Evolutionary conservation across 2,888 invertebrate genomes (phyloP).

Genomic region (Diarsia dahlii): DNA sequence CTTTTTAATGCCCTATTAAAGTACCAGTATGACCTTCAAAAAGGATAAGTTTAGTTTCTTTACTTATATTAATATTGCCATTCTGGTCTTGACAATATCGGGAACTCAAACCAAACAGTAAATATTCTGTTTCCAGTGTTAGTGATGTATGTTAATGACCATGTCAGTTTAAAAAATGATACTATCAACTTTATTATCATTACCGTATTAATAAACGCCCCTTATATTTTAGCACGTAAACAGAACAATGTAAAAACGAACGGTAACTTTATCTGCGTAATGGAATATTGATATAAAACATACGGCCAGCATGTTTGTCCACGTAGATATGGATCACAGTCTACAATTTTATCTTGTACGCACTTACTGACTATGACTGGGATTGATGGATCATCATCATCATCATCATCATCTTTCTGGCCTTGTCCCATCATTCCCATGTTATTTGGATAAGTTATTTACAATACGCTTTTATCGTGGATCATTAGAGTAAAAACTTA

Average conservation of each 20-base stretch:
- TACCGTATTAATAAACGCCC: not conserved
- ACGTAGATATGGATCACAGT: constrained; percentile 31
- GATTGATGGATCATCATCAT: constrained; percentile 17
- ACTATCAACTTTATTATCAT: not conserved
- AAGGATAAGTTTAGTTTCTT: not conserved
- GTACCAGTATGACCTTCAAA: not conserved
- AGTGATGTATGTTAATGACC: no score
- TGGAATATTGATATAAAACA: constrained; percentile 66
- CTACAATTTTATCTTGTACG: constrained; percentile 41
- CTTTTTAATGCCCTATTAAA: constrained; percentile 1
- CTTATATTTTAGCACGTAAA: constrained; percentile 15
- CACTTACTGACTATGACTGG: constrained; percentile 2
- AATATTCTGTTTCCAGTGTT: no score
- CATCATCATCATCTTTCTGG: no score
- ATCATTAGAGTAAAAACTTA: no score
- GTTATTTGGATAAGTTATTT: no score
- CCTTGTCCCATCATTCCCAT: no score
- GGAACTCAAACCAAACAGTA: no score
- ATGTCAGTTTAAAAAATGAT: no score
- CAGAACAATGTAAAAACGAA: constrained; percentile 22
- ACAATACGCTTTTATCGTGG: no score
- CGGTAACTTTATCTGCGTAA: constrained; percentile 50
- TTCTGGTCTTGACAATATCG: no score
- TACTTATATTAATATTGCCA: not conserved
- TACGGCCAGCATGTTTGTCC: constrained; percentile 30